Evolutionary conservation across 2,797 vertebrate species (phyloP), one percentile per base, ranked within the genome.

Genomic region (Ptychobarbus kaznakovi): DNA sequence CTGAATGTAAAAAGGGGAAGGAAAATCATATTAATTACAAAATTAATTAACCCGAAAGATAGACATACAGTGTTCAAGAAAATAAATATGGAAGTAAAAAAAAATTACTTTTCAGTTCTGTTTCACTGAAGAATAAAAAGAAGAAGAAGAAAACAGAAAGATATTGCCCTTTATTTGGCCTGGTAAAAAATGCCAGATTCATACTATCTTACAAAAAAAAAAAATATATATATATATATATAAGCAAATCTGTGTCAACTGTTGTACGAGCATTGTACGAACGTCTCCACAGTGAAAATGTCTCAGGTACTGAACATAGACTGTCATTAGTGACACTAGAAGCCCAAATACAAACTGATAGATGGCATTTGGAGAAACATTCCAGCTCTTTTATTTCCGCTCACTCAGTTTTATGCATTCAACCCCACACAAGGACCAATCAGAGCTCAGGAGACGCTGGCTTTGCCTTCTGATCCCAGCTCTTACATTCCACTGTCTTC

Each of bases 401-500:
- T 82, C 16, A 56, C 68, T 79, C 51, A 82, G 81, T 75, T 87
- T 73, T 66, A 87, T 80, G 25, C 73, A 80, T 82, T 70, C 81
- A 86, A 61, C 80, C 13, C 13, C 5, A 25, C 68, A 75, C 79
- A 40, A 28, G 9, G 28, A 86, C 87, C 77, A 88, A 88, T 84
- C 73, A 84, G 56, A 89, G 69, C 4, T 12, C 66, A 72, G 81
- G 63, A 81, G 61, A 83, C 56, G 16, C 15, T 1, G 63, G 44
- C 81, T 80, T 69, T 53, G 74, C 42, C 81, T 78, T 75, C 69
- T 81, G 82, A 86, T 77, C 87, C 81, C 78, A 25, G 56, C 22
- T 81, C 77, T 86, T 87, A 91, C 91, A 92, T 92, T 90, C 89
- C 89, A 12, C 75, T 42, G 82, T 16, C 72, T 82, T n/a, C 51